A percentile compares a stretch with the other conserved stretches of the same genome.
phyloP scores from a whole-genome alignment of 2,888 invertebrate genomes.

The Caenorhabditis angaria region DNA sequence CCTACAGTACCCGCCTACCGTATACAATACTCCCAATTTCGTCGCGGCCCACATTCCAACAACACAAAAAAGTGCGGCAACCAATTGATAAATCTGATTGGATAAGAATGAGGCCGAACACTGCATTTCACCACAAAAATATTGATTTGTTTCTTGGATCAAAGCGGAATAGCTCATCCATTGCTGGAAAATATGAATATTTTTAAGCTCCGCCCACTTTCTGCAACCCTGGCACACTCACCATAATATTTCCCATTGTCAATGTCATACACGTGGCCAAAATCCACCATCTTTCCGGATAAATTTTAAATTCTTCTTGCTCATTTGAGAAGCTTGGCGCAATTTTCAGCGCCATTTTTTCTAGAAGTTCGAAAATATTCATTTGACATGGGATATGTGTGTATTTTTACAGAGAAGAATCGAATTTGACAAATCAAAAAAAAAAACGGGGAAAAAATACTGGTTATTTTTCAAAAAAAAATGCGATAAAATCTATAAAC shows the following conservation, averaged over 20 bases:
- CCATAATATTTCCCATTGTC: slow-evolving; percentile 30
- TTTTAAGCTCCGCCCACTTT: not conserved
- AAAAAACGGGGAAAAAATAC: no score
- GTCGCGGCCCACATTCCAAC: slow-evolving; percentile 71
- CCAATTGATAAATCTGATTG: slow-evolving; percentile 63
- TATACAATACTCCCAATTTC: slow-evolving; percentile 58
- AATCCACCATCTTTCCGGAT: slow-evolving; percentile 35
- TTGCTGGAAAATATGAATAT: slow-evolving; percentile 50
- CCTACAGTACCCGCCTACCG: slow-evolving; percentile 40
- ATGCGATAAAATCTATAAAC: not conserved
- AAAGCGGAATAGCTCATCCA: slow-evolving; percentile 66
- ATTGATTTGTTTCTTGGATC: slow-evolving; percentile 51
- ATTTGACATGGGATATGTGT: not conserved
- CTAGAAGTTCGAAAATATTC: no score
- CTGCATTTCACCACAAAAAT: slow-evolving; percentile 52
- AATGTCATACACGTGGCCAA: slow-evolving; percentile 16
- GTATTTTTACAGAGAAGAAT: not conserved
- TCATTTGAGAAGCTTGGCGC: no score
- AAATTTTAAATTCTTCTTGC: slow-evolving; percentile 15
- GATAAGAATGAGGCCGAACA: slow-evolving; percentile 59
- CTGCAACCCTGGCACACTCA: not conserved
- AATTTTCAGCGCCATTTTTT: no score
- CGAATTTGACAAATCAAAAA: no score
- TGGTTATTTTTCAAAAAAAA: no score
- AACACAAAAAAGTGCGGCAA: slow-evolving; percentile 64